These are phyloP conservation scores for Empis stercorea DNA, from an alignment of 2,888 invertebrate species.

Conservation along the genomic window DNA sequence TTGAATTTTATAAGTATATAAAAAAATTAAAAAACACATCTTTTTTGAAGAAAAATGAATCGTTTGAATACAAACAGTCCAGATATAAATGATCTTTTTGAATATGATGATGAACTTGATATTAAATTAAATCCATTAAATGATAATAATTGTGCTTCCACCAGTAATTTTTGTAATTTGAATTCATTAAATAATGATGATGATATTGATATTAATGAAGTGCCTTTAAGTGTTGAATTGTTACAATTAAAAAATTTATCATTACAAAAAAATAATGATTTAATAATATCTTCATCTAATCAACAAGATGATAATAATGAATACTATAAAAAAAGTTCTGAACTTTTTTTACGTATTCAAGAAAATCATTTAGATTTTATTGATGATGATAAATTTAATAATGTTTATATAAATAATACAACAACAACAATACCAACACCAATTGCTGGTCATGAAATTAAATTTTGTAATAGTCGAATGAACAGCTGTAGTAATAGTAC, in stretches of 20 bases:
- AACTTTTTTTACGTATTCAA: conserved; percentile 13
- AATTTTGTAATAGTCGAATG: background rate
- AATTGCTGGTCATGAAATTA: background rate
- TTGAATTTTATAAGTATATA: too few species aligned
- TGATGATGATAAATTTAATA: conserved; percentile 10
- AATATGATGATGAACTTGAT: conserved; percentile 12
- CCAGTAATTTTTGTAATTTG: too few species aligned
- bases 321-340: conserved; percentile 11
- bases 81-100: conserved; percentile 9
- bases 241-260: conserved; percentile 5
- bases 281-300: background rate
- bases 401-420: background rate
- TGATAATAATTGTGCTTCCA: too few species aligned
- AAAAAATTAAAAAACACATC: too few species aligned
- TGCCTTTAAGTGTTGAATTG: conserved; percentile 14
- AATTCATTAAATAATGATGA: too few species aligned
- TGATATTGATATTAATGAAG: too few species aligned
- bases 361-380: conserved; percentile 9
- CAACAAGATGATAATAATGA: conserved; percentile 1
- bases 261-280: background rate
- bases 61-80: too few species aligned
- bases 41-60: too few species aligned
- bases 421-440: too few species aligned
- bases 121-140: background rate
- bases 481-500: background rate